Evolutionary conservation across 2,888 invertebrate genomes (phyloP), one percentile per base, ranked within the genome.

Genomic region (Ecdyonurus torrentis): DNA sequence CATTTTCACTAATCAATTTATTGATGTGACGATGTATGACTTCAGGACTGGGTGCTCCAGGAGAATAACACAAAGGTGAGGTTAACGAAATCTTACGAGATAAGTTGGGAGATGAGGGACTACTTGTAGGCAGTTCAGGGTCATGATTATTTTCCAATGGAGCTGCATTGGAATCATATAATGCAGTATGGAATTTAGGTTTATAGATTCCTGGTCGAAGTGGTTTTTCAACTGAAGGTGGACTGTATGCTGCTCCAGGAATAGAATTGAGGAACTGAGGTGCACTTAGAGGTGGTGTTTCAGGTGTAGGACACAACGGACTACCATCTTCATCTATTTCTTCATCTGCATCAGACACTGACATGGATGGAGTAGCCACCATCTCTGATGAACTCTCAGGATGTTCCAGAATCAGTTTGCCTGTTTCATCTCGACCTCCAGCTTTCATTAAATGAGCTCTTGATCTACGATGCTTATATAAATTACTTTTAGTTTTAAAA

Each of bases 401-500:
- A 52, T 63, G 24, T 10, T 18, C 58, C n/a, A 58, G 23, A 20
- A 23, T 60, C 58, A 25, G 19, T n/a, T 25, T 24, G 55, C 64
- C 64, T 66, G 74, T 73, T 70, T 74, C 73, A 66, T 84, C 84
- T 20, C 64, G 67, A 23, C 68, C 69, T 70, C 84, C 83, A 69
- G 81, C 75, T 70, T 86, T 81, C 67, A 85, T 77, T 61, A 82
- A 81, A 71, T 88, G 88, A 58, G 87, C 82, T 69, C 86, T 80
- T n/a, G 81, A 80, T 74, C 89, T 78, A 74, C 88, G 85, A 76
- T 93, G 93, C 75, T 94, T 94, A 74, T 91, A 93, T 68, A 93
- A 81, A 76, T 94, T 94, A 70, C 92, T 92, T 75, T 91, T 90
- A 23, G 94, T 94, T 77, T 94, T 94, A 78, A 94, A 94, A 70